These are phyloP conservation scores for Luehdorfia chinensis DNA, from an alignment of 1,140 invertebrate genomes.

Conservation along the genomic window DNA sequence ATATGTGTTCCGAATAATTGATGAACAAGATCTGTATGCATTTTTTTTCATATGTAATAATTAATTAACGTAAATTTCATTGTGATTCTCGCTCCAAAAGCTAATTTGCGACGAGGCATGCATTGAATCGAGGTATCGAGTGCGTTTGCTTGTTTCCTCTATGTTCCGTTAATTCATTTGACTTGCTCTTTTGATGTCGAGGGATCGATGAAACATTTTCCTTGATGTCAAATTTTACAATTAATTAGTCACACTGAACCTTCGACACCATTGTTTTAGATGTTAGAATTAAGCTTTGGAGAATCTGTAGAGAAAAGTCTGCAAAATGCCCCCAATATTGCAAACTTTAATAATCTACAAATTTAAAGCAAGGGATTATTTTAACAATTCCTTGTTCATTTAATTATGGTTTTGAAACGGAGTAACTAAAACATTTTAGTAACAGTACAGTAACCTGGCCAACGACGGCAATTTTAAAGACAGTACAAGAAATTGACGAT, in stretches of 20 bases:
- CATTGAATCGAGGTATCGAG: slow-evolving; percentile 16
- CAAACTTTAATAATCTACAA: too few species aligned
- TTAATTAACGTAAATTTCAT: too few species aligned
- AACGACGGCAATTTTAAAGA: not conserved
- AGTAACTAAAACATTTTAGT: too few species aligned
- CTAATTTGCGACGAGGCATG: slow-evolving; percentile 24
- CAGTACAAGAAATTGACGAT: too few species aligned
- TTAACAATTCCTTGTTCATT: too few species aligned
- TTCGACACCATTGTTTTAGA: slow-evolving; percentile 45
- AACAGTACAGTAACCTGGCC: too few species aligned
- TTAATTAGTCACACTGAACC: slow-evolving; percentile 29
- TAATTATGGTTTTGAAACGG: too few species aligned
- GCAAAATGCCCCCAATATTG: too few species aligned
- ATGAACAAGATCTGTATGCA: too few species aligned
- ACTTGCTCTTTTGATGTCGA: slow-evolving; percentile 69
- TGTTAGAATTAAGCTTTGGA: slow-evolving; percentile 11
- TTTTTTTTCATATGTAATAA: too few species aligned
- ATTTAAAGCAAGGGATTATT: too few species aligned
- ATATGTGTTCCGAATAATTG: too few species aligned
- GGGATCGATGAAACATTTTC: slow-evolving; percentile 39
- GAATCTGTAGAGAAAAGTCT: not conserved
- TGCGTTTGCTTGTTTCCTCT: slow-evolving; percentile 42
- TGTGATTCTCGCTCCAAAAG: slow-evolving; percentile 40
- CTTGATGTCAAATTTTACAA: slow-evolving; percentile 31
- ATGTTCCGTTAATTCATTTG: slow-evolving; percentile 68